These are phyloP conservation scores for Mycteria americana DNA, from an alignment of 2,797 vertebrate genomes.

Conservation along the genomic window DNA sequence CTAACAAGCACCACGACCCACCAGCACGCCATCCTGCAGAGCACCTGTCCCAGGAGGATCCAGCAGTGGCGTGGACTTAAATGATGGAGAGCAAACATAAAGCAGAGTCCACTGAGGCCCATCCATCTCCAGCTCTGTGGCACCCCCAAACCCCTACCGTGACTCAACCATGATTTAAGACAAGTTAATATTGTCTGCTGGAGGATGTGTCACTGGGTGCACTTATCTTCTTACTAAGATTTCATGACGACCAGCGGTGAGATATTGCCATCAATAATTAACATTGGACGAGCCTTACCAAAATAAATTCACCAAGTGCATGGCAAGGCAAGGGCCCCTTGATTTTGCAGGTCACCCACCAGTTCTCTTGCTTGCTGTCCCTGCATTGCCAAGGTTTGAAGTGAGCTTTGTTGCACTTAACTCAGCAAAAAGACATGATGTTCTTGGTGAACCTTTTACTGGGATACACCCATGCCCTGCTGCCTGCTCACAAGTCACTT, in stretches of 20 bases:
- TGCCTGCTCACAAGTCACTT: neutral
- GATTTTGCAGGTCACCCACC: neutral
- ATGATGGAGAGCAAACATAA: neutral
- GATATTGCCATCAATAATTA: neutral
- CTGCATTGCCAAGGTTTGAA: neutral
- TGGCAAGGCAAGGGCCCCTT: neutral
- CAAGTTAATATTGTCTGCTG: neutral
- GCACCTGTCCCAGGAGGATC: neutral
- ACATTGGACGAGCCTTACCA: neutral
- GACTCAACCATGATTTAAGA: neutral
- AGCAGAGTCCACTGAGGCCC: neutral
- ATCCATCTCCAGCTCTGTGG: neutral
- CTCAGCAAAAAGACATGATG: accelerated
- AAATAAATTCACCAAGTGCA: neutral
- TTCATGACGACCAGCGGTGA: accelerated
- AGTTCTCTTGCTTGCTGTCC: neutral
- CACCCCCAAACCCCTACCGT: neutral
- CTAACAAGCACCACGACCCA: accelerated
- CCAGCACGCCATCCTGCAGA: neutral
- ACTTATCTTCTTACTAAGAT: neutral
- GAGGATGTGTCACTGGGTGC: neutral
- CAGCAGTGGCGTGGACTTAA: neutral
- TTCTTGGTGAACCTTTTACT: neutral
- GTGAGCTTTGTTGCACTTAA: neutral
- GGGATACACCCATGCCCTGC: neutral